Percentiles rank a stretch among this genome's conserved stretches.
Evolutionary conservation across 1,140 invertebrate species (phyloP).

Genomic region (Oreohelix idahoensis): DNA sequence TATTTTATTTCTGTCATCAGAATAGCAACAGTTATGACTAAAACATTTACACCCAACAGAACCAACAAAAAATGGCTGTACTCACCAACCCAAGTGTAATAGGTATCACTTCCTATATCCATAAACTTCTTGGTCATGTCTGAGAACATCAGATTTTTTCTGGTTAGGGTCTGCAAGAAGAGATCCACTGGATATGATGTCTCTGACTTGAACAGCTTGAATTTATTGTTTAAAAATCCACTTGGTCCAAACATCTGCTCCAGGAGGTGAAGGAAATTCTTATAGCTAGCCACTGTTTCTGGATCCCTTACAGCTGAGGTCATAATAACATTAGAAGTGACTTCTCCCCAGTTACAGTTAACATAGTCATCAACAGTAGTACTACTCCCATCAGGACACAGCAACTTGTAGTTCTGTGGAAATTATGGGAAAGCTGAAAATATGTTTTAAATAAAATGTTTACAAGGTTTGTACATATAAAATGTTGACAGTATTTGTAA

Average conservation of each 20-base stretch:
- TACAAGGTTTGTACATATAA: too few relatives aligned
- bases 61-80: constrained; percentile 9
- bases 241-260: constrained; percentile 53
- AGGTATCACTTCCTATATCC: constrained; percentile 62
- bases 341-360: constrained; percentile 77
- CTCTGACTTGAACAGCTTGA: constrained; percentile 58
- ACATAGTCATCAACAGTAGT: constrained; percentile 57
- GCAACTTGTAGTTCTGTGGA: constrained; percentile 82
- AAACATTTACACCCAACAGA: too few relatives aligned
- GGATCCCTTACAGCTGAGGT: constrained; percentile 55
- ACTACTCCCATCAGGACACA: constrained; percentile 85
- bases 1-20: too few relatives aligned
- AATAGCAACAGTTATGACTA: too few relatives aligned
- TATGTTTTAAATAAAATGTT: too few relatives aligned
- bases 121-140: constrained; percentile 66
- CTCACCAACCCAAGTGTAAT: constrained; percentile 71
- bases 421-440: not conserved
- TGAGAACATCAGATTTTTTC: constrained; percentile 68
- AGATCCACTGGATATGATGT: constrained; percentile 39
- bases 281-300: constrained; percentile 50
- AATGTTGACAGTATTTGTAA: too few relatives aligned
- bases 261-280: constrained; percentile 57
- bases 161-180: constrained; percentile 34
- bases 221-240: constrained; percentile 47
- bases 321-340: constrained; percentile 87